A percentile compares a stretch with the other conserved stretches of the same genome.
phyloP scores from a whole-genome alignment of 2,113 vertebrate species.

The Chrysochloris asiatica region DNA sequence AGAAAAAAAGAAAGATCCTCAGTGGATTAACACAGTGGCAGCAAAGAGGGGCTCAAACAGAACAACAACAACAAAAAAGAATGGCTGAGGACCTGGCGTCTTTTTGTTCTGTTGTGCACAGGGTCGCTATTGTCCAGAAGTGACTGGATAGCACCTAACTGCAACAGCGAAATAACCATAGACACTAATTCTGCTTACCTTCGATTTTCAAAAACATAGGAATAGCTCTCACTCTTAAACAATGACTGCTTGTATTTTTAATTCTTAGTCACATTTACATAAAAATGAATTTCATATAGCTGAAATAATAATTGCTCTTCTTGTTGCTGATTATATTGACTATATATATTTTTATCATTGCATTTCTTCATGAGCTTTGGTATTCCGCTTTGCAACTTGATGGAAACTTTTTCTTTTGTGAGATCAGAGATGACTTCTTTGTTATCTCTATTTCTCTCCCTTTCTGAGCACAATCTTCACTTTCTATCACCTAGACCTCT shows the following conservation, averaged over 20 bases:
- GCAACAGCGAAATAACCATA: too few species aligned
- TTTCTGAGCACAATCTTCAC: not conserved
- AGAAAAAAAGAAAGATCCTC: too few species aligned
- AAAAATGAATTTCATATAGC: not conserved
- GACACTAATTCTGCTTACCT: too few species aligned
- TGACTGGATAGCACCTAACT: too few species aligned
- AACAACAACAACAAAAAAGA: too few species aligned
- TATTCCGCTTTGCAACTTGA: not conserved
- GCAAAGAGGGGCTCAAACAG: too few species aligned
- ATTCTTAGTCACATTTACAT: not conserved
- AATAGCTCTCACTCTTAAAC: too few species aligned
- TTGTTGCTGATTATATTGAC: not conserved
- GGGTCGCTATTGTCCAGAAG: too few species aligned
- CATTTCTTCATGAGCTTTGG: not conserved
- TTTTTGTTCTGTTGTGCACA: too few species aligned
- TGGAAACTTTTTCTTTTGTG: not conserved
- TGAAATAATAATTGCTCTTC: not conserved
- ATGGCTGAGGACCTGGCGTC: too few species aligned
- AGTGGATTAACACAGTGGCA: too few species aligned
- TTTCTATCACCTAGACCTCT: not conserved
- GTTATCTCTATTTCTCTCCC: not conserved
- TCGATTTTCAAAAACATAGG: too few species aligned
- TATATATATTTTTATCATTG: not conserved
- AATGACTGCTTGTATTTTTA: not conserved
- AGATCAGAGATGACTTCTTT: not conserved